Evolutionary conservation across 2,797 vertebrate genomes (phyloP), one percentile per base, ranked within the genome.

Genomic region (Gymnodraco acuticeps): DNA sequence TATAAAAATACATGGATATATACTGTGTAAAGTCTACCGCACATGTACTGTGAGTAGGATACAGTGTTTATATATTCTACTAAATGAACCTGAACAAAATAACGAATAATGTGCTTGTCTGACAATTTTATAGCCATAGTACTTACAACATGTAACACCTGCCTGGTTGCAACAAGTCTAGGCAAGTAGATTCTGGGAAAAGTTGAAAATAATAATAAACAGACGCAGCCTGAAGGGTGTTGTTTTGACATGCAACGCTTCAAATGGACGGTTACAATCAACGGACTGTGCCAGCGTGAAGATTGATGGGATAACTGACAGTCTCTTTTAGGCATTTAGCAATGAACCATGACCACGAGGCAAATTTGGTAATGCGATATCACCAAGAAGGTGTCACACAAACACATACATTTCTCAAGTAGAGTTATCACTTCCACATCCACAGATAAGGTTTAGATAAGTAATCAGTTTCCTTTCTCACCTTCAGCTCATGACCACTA

Each of bases 401-500:
- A 41, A 77, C 47, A 52, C 4, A 27, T 10, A 12, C 6, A 27
- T 27, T 16, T 62, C 31, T 64, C n/a, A n/a, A 60, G 55, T 10
- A 16, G 72, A 78, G 63, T 76, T 55, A 70, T 68, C 46, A 41
- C 61, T 59, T 47, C 19, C 23, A 16, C 42, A 71, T 13, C 63
- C 62, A 61, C 64, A 74, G 64, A 80, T 33, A 60, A 58, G 52
- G 48, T 12, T 52, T 61, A 77, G 55, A 70, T 70, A 67, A 73
- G 59, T 67, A 71, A 75, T 75, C 70, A 23, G 43, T 62, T 69
- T 72, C 70, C 54, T 45, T 63, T 77, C 81, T 87, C 80, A 89
- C 77, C 73, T 78, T 33, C 78, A 85, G 52, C 71, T 64, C 84
- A 68, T 55, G 83, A 68, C 87, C 73, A 56, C 81, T 58, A 65